Conservation (phyloP, 2,113 vertebrate species). For the Xenus cinereus region DNA sequence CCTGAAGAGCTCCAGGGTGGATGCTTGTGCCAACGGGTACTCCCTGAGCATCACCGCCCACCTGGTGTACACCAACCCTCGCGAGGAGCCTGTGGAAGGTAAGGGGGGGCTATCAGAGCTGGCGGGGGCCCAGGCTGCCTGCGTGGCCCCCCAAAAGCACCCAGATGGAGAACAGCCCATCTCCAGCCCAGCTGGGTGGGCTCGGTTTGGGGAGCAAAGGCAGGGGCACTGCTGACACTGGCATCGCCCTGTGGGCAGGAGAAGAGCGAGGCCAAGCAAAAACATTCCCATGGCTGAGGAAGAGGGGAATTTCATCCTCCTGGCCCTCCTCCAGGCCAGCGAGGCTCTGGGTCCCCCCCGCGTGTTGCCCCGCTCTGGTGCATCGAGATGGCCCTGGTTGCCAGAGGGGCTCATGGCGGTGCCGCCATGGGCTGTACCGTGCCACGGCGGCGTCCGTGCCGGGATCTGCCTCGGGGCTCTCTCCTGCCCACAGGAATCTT, state of each 20-base stretch:
- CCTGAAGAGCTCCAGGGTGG: conserved; percentile 88
- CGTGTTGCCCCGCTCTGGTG: accelerated
- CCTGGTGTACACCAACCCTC: conserved; percentile 87
- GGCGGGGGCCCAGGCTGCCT: neutral
- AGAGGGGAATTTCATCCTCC: neutral
- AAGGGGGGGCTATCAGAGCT: neutral
- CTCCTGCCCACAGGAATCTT: conserved; percentile 81
- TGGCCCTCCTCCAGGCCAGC: neutral
- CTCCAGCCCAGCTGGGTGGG: neutral
- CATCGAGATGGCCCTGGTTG: accelerated
- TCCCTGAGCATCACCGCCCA: conserved; percentile 86
- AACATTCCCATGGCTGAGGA: neutral
- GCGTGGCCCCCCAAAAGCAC: accelerated
- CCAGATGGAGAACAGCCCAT: neutral
- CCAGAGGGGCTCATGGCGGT: neutral
- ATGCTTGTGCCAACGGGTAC: conserved; percentile 90
- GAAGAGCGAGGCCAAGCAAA: neutral
- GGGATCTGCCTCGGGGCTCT: neutral
- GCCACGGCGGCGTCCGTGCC: accelerated
- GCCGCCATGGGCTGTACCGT: accelerated
- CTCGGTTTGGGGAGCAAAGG: neutral
- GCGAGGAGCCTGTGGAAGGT: conserved; percentile 88
- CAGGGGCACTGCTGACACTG: accelerated
- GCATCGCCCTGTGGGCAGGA: accelerated
- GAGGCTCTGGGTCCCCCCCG: neutral